A percentile compares a stretch with the other conserved stretches of the same genome.
phyloP scores from a whole-genome alignment of 2,797 vertebrate species.

The Anguilla pacifica region DNA sequence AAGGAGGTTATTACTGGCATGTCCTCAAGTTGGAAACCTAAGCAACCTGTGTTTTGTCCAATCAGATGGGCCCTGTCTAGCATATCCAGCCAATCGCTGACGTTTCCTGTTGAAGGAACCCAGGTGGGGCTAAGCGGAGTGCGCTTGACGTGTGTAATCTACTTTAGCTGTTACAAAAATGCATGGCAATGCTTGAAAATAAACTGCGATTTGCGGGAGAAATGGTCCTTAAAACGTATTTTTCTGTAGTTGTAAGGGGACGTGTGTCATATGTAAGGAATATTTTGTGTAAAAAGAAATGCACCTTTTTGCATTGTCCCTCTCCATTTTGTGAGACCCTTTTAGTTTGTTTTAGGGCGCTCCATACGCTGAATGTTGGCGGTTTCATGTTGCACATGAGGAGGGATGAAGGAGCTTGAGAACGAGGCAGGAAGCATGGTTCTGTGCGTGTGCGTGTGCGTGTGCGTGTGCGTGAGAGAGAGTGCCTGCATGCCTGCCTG shows the following conservation, averaged over 20 bases:
- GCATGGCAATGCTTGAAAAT: background rate
- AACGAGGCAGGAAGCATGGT: background rate
- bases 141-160: background rate
- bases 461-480: too few relatives aligned
- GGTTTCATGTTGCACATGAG: background rate
- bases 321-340: background rate
- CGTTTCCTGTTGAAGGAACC: background rate
- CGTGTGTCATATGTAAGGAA: background rate
- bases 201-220: background rate
- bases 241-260: background rate
- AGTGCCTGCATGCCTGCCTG: background rate
- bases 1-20: background rate
- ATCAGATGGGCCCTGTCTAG: background rate
- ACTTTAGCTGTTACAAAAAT: background rate
- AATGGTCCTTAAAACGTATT: background rate
- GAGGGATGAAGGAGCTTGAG: background rate
- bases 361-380: background rate
- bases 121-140: background rate
- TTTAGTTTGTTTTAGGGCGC: background rate
- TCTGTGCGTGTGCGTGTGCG: too few relatives aligned
- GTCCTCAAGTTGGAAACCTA: background rate
- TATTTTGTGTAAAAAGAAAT: background rate
- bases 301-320: background rate
- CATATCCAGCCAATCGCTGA: background rate
- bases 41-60: background rate